phyloP scores from a whole-genome alignment of 2,113 vertebrate genomes.

The Tautogolabrus adspersus region DNA sequence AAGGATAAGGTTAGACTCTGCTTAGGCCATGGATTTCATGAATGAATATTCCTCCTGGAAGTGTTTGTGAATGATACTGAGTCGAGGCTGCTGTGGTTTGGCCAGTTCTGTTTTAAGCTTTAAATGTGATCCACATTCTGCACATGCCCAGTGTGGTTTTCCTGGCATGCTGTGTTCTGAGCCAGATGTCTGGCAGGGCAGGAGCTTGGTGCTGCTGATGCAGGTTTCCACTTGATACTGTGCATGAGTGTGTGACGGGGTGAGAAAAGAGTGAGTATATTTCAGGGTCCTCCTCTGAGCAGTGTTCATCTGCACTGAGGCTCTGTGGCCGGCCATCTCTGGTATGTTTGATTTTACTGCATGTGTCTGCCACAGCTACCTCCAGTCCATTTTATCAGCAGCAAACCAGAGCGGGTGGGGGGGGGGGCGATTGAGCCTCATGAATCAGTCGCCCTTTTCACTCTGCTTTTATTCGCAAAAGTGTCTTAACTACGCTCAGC shows the following conservation, averaged over 20 bases:
- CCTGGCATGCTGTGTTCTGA: conserved; percentile 40
- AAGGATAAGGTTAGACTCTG: background rate
- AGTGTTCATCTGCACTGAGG: background rate
- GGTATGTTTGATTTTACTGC: conserved; percentile 6
- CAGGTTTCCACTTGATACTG: conserved; percentile 52
- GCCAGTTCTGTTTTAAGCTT: conserved; percentile 40
- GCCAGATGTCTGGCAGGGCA: conserved; percentile 60
- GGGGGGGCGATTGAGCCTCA: no score
- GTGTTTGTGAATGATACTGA: conserved; percentile 40
- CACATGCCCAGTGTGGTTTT: conserved; percentile 66
- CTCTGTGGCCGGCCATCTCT: conserved; percentile 8
- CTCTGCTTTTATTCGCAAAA: no score
- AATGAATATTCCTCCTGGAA: conserved; percentile 25
- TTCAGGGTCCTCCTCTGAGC: background rate
- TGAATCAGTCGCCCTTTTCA: no score
- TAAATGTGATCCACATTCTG: conserved; percentile 64
- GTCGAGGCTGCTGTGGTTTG: conserved; percentile 31
- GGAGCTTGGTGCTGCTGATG: conserved; percentile 31
- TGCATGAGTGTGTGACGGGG: conserved; percentile 6
- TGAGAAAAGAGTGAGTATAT: conserved; percentile 22
- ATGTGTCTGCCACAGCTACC: conserved; percentile 22
- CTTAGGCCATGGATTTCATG: conserved; percentile 5
- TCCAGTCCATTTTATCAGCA: no score
- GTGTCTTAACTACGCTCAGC: no score
- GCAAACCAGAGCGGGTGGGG: no score